Percentiles rank a stretch among this genome's conserved stretches.
phyloP scores from a whole-genome alignment of 2,888 invertebrate genomes.

The Cyclophora punctaria region DNA sequence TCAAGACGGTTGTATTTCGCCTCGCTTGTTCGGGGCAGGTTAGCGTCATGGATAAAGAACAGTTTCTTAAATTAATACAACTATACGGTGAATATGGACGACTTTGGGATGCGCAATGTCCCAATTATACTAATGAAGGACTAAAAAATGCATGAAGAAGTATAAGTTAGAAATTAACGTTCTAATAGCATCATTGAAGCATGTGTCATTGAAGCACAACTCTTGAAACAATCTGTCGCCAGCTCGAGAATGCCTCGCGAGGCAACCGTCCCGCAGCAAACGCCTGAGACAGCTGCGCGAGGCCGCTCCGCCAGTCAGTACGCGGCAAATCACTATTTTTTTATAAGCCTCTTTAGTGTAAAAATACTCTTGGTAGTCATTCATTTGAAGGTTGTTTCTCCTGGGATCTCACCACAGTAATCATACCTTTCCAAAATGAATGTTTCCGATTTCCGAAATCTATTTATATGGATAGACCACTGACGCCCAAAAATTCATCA shows the following conservation, averaged over 20 bases:
- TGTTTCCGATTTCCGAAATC: no score
- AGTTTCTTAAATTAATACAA: slow-evolving; percentile 20
- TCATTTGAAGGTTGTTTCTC: no score
- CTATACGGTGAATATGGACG: slow-evolving; percentile 16
- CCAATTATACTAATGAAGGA: slow-evolving; percentile 18
- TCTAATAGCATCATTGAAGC: slow-evolving; percentile 7
- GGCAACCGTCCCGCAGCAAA: slow-evolving; percentile 1
- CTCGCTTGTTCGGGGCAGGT: slow-evolving; percentile 15
- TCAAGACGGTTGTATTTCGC: slow-evolving; percentile 18
- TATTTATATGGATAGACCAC: background rate
- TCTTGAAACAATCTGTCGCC: slow-evolving; percentile 14
- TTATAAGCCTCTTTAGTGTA: no score
- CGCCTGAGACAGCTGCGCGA: background rate
- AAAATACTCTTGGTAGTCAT: no score
- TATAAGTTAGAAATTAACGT: slow-evolving; percentile 3
- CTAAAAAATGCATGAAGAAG: slow-evolving; percentile 13
- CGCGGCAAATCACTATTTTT: no score
- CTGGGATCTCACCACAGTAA: no score
- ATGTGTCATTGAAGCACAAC: slow-evolving; percentile 12
- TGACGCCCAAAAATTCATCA: no score
- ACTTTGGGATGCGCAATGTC: slow-evolving; percentile 21
- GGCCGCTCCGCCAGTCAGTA: background rate
- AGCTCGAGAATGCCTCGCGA: slow-evolving; percentile 4
- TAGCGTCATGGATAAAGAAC: slow-evolving; percentile 17
- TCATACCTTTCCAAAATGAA: no score